Conservation (phyloP, 2,888 invertebrate species). For the Phanerotoma sp. region DNA sequence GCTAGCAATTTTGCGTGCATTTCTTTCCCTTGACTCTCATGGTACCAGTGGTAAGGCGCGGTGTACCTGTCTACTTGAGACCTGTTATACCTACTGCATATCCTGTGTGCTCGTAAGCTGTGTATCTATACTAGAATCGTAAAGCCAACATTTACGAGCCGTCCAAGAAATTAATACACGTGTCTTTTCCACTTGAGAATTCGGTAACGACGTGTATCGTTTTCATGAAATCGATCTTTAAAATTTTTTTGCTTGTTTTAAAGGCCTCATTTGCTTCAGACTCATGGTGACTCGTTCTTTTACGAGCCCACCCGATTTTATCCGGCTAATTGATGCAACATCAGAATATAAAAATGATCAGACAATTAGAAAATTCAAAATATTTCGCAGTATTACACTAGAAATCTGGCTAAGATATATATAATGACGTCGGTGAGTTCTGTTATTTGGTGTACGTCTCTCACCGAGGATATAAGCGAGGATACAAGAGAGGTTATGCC, state of each 20-base stretch:
- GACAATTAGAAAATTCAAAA: no score
- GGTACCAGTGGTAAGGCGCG: slow-evolving; percentile 21
- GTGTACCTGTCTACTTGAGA: slow-evolving; percentile 31
- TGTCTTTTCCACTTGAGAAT: slow-evolving; percentile 53
- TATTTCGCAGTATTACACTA: not conserved
- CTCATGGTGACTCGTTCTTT: no score
- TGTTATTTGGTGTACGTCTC: slow-evolving; percentile 3
- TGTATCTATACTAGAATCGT: slow-evolving; percentile 53
- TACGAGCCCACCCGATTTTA: no score
- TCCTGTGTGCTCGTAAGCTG: slow-evolving; percentile 8
- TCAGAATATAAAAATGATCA: not conserved
- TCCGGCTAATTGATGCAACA: slow-evolving; percentile 4
- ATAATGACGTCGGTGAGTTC: slow-evolving; percentile 1
- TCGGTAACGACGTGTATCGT: slow-evolving; percentile 46
- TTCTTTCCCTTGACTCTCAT: not conserved
- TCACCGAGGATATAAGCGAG: slow-evolving; percentile 5
- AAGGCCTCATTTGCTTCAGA: slow-evolving; percentile 4
- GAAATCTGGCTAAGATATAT: not conserved
- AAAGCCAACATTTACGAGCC: slow-evolving; percentile 54
- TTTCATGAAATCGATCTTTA: no score
- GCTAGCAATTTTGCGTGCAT: slow-evolving; percentile 11
- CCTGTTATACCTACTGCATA: slow-evolving; percentile 30
- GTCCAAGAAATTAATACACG: slow-evolving; percentile 54
- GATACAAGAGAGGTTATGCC: slow-evolving; percentile 3
- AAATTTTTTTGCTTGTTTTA: not conserved